phyloP scores from a whole-genome alignment of 2,888 invertebrate genomes.

The Mechanitis messenoides region DNA sequence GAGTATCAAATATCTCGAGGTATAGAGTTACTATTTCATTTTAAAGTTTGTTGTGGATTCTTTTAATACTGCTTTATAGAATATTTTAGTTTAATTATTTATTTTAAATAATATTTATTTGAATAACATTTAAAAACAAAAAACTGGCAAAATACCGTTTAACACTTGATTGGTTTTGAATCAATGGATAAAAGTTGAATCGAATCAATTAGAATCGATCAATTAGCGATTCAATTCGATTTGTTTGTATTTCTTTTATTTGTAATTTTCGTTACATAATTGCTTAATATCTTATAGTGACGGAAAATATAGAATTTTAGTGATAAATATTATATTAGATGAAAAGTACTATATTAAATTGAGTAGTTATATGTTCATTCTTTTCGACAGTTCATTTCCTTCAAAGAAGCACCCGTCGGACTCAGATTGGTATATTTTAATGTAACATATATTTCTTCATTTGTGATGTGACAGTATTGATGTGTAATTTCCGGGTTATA shows the following conservation, averaged over 20 bases:
- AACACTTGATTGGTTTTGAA: background rate
- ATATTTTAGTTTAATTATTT: no score
- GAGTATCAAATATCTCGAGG: slow-evolving; percentile 2
- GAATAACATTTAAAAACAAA: no score
- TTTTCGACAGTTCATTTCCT: slow-evolving; percentile 39
- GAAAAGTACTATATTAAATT: no score
- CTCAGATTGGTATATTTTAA: slow-evolving; percentile 28
- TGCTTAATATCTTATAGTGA: no score
- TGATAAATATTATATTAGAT: no score
- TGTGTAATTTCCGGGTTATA: slow-evolving; percentile 28
- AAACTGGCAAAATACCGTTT: no score
- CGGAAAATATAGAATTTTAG: no score
- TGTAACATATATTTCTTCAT: slow-evolving; percentile 21
- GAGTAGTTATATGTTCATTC: slow-evolving; percentile 6
- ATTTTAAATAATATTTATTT: no score
- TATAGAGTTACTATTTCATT: background rate
- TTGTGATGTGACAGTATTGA: slow-evolving; percentile 21
- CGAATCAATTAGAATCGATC: background rate
- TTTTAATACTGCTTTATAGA: background rate
- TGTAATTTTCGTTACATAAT: no score
- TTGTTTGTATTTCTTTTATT: no score
- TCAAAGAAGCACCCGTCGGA: slow-evolving; percentile 27
- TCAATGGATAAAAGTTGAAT: background rate
- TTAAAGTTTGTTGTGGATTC: background rate
- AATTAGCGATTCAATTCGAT: background rate